Conservation (phyloP, 1,140 invertebrate genomes). For the Hirudo medicinalis region DNA sequence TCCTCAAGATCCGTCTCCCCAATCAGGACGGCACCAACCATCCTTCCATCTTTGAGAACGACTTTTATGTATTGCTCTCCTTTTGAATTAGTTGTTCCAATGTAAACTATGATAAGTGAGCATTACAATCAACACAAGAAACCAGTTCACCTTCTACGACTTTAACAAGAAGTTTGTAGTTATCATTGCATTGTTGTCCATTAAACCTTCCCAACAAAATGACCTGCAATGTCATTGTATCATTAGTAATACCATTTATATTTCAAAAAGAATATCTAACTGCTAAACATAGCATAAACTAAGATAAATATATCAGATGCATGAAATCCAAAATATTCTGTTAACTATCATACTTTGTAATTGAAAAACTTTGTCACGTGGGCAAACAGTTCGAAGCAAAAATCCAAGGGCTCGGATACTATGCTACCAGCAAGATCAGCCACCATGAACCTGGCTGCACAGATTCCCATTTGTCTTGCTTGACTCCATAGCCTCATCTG, state of each 20-base stretch:
- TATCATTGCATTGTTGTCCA: constrained; percentile 66
- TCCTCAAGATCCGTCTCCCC: constrained; percentile 95
- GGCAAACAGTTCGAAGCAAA: constrained; percentile 92
- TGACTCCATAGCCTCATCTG: constrained; percentile 94
- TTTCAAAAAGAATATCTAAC: no score
- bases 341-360: constrained; percentile 56
- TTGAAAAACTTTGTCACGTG: constrained; percentile 92
- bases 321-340: background rate
- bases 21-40: constrained; percentile 86
- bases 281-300: constrained; percentile 3
- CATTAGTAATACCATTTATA: no score
- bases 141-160: constrained; percentile 54
- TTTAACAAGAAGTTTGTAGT: constrained; percentile 75
- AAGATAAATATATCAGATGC: constrained; percentile 9
- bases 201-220: constrained; percentile 84
- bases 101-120: no score
- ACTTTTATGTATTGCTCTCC: constrained; percentile 51
- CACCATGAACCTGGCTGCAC: constrained; percentile 79
- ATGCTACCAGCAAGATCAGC: constrained; percentile 39
- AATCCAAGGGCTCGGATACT: constrained; percentile 58
- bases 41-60: constrained; percentile 64
- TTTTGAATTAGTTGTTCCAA: background rate
- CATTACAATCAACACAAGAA: no score
- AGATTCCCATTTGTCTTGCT: constrained; percentile 87
- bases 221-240: constrained; percentile 33